Conservation (phyloP, 2,888 invertebrate species). For the Aleiodes testaceus region DNA sequence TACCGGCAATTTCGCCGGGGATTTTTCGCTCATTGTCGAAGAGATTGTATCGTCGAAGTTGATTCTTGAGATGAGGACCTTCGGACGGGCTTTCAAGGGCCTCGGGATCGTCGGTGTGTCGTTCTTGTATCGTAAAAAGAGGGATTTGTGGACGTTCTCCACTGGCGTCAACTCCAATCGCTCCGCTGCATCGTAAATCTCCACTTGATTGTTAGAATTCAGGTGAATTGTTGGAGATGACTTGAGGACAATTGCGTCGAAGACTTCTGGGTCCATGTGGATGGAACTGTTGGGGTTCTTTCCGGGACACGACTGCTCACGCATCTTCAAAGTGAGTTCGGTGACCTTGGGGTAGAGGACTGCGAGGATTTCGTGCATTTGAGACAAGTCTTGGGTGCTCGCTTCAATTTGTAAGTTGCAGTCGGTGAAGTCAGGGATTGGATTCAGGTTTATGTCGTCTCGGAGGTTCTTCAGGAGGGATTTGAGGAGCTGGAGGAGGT, state of each 20-base stretch:
- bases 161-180: slow-evolving; percentile 64
- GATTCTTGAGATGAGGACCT: slow-evolving; percentile 52
- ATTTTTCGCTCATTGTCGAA: slow-evolving; percentile 43
- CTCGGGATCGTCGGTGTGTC: slow-evolving; percentile 43
- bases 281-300: slow-evolving; percentile 20
- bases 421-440: slow-evolving; percentile 54
- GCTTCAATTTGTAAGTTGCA: slow-evolving; percentile 58
- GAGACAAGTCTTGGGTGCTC: slow-evolving; percentile 58
- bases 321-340: not conserved
- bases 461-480: slow-evolving; percentile 53
- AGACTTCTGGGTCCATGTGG: slow-evolving; percentile 45
- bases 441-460: slow-evolving; percentile 47
- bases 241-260: slow-evolving; percentile 59
- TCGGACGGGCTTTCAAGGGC: slow-evolving; percentile 50
- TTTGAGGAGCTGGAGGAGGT: slow-evolving; percentile 58
- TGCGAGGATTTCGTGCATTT: slow-evolving; percentile 54
- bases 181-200: slow-evolving; percentile 54
- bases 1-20: not conserved
- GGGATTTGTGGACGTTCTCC: slow-evolving; percentile 60
- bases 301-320: too few relatives aligned
- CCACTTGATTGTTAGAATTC: slow-evolving; percentile 50
- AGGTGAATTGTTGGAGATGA: slow-evolving; percentile 63
- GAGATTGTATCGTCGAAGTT: slow-evolving; percentile 51
- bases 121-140: slow-evolving; percentile 59
- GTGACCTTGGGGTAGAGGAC: slow-evolving; percentile 48